Conservation (phyloP, 2,888 invertebrate species). For the Tachina fera region DNA sequence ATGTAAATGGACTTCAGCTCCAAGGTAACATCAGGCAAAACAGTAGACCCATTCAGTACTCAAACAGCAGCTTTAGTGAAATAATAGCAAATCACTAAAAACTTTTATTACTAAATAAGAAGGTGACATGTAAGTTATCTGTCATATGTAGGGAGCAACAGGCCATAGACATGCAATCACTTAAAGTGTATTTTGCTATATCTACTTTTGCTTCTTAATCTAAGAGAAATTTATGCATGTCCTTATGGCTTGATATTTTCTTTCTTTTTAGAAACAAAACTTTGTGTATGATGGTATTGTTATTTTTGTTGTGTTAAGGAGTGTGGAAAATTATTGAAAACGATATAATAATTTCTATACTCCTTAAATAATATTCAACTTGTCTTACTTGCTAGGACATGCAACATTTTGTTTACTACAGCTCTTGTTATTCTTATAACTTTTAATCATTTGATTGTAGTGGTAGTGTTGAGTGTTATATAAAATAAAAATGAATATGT, state of each 20-base stretch:
- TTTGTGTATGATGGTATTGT: constrained; percentile 4
- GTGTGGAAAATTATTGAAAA: constrained; percentile 16
- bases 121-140: constrained; percentile 40
- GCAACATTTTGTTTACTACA: constrained; percentile 33
- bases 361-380: constrained; percentile 28
- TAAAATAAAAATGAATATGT: constrained; percentile 58
- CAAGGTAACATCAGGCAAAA: constrained; percentile 32
- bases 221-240: constrained; percentile 30
- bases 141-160: constrained; percentile 23
- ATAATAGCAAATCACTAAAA: constrained; percentile 17
- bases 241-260: constrained; percentile 45
- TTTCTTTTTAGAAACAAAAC: constrained; percentile 13
- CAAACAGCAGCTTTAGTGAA: constrained; percentile 21
- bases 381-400: neutral
- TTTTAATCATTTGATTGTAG: constrained; percentile 9
- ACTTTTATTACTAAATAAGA: neutral
- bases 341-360: constrained; percentile 30
- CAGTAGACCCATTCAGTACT: neutral
- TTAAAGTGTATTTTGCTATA: constrained; percentile 41
- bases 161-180: constrained; percentile 35
- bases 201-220: neutral
- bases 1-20: constrained; percentile 38
- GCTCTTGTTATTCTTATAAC: constrained; percentile 15
- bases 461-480: constrained; percentile 53
- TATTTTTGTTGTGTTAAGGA: constrained; percentile 16